Conservation (phyloP, 2,113 vertebrate genomes). For the Scophthalmus maximus region DNA sequence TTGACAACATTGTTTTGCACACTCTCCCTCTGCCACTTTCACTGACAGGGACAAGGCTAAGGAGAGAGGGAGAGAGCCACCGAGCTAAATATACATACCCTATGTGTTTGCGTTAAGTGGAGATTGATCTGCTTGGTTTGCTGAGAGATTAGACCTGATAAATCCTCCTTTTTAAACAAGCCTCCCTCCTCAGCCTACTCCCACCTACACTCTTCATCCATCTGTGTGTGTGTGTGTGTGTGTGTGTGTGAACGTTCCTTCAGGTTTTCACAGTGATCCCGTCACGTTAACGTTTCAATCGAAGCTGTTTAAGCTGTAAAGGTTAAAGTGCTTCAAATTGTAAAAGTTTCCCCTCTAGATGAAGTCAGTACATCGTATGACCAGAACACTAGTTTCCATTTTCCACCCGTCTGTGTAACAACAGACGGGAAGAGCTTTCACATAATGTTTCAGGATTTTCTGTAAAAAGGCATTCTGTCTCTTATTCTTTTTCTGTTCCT, state of each 20-base stretch:
- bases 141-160: slow-evolving; percentile 75
- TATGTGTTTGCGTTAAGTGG: slow-evolving; percentile 38
- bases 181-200: slow-evolving; percentile 30
- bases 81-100: slow-evolving; percentile 74
- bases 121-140: slow-evolving; percentile 73
- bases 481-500: neutral
- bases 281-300: neutral
- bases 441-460: no score
- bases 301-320: neutral
- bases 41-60: slow-evolving; percentile 40
- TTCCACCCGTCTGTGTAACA: neutral
- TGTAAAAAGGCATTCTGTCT: no score
- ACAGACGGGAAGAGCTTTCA: neutral
- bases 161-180: slow-evolving; percentile 66
- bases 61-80: slow-evolving; percentile 16
- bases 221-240: neutral
- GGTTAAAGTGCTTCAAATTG: no score
- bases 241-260: slow-evolving; percentile 15
- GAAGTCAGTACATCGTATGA: no score
- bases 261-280: slow-evolving; percentile 5
- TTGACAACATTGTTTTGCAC: slow-evolving; percentile 56
- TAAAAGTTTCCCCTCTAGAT: no score
- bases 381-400: no score
- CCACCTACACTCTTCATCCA: slow-evolving; percentile 35
- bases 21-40: slow-evolving; percentile 31